These are phyloP conservation scores for Drosophila percnosoma DNA, from an alignment of 2,888 invertebrate genomes.

Conservation along the genomic window DNA sequence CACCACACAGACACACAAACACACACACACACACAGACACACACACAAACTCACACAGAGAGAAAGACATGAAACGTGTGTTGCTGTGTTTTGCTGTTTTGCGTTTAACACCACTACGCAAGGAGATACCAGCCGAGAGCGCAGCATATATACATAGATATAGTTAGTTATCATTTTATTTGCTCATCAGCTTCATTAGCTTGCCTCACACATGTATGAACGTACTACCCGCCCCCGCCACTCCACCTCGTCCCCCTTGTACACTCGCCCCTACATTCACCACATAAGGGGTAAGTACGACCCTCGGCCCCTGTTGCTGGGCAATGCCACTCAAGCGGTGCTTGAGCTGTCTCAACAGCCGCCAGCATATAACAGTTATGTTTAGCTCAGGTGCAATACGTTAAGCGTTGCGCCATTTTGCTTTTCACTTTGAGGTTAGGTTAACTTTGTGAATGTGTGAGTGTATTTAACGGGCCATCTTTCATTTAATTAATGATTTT, in stretches of 20 bases:
- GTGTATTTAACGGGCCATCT: conserved; percentile 32
- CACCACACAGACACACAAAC: conserved; percentile 8
- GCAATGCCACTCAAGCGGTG: conserved; percentile 50
- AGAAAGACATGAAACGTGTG: conserved; percentile 14
- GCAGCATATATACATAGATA: conserved; percentile 19
- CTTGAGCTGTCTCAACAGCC: conserved; percentile 46
- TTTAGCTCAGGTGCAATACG: conserved; percentile 38
- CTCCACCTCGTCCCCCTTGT: neutral
- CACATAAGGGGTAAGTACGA: neutral
- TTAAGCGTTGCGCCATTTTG: conserved; percentile 27
- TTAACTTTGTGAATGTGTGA: conserved; percentile 8
- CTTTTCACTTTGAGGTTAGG: conserved; percentile 20
- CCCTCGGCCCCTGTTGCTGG: neutral
- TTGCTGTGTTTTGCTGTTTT: conserved; percentile 28
- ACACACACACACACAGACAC: conserved; percentile 5
- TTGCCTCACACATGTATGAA: conserved; percentile 18
- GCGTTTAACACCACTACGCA: conserved; percentile 46
- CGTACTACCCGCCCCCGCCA: neutral
- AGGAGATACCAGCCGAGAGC: conserved; percentile 23
- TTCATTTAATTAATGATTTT: conserved; percentile 46
- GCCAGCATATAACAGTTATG: conserved; percentile 41
- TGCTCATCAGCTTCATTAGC: conserved; percentile 64
- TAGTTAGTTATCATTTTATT: conserved; percentile 62
- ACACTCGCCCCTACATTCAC: neutral
- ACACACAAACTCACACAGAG: conserved; percentile 2